Base-by-base conservation (phyloP, 2,113 vertebrate genomes). In the Neodontobutis hainanensis region DNA sequence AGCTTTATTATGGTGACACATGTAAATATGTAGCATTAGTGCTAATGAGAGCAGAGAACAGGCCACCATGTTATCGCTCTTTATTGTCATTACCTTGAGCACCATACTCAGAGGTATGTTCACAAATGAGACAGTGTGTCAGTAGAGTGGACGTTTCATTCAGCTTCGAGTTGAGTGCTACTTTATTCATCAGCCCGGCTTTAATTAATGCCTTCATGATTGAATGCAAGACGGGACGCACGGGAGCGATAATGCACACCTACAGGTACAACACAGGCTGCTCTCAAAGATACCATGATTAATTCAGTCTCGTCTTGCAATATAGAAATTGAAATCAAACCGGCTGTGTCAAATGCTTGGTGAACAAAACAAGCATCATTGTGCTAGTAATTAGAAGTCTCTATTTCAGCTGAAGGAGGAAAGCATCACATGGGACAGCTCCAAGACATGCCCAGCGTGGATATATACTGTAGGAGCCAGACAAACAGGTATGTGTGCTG, bases 141-240 rank as follows among this genome's bases (percentile, higher is more conserved):
- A 68, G 72, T 56, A 75, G 77, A 68, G 67, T n/a, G 34, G 71
- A 68, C 9, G 19, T 72, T 77, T 84, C 81, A 75, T 85, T 87
- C 75, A 68, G 73, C 66, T 36, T 34, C 14, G 40, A 38, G 74
- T 6, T 81, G 80, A 90, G 82, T 78, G 77, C 81, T 70, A 77
- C 81, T 70, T 60, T 73, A 81, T 91, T 89, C 75, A 88, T 88
- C 88, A 86, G 73, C 63, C 64, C 68, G 73, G 47, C 38, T 53
- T 77, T 91, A 90, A 92, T 91, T 88, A 88, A 88, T 77, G 85
- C 66, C 86, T 81, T 67, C 82, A 51, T 85, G 86, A 89, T 80
- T 90, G 85, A 90, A 84, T 72, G 72, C 49, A 14, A 62, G 66
- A 59, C 53, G 77, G 76, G 72, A 72, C 56, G 15, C 46, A 14